These are phyloP conservation scores for Aegithalos caudatus DNA, from an alignment of 2,113 vertebrate genomes.

Conservation along the genomic window DNA sequence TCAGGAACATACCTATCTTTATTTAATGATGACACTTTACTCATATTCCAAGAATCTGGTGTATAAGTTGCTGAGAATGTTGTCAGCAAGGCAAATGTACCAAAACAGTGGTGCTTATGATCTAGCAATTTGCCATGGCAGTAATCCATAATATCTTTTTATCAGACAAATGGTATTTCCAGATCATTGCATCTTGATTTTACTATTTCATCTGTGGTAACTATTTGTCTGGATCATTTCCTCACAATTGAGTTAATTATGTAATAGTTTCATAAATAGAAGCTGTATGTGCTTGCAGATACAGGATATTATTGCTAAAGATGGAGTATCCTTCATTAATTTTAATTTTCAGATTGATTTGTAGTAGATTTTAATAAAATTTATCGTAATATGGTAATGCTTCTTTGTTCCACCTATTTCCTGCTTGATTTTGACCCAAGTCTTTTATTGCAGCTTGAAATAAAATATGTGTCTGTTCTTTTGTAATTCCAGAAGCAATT, in stretches of 20 bases:
- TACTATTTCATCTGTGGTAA: not conserved
- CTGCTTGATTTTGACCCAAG: constrained; percentile 53
- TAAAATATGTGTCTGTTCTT: constrained; percentile 18
- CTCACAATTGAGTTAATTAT: constrained; percentile 57
- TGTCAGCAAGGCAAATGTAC: not conserved
- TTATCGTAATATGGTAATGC: constrained; percentile 52
- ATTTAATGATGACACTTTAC: not conserved
- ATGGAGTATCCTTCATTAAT: constrained; percentile 46
- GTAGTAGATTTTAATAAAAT: constrained; percentile 69
- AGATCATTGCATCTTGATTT: not conserved
- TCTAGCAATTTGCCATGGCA: not conserved
- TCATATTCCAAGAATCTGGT: not conserved
- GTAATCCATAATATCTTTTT: not conserved
- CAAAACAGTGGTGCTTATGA: not conserved
- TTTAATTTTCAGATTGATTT: constrained; percentile 54
- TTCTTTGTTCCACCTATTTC: constrained; percentile 50
- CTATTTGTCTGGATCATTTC: constrained; percentile 48
- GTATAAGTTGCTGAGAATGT: not conserved
- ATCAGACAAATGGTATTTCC: not conserved
- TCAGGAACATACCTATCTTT: not conserved
- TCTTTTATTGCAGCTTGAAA: constrained; percentile 19
- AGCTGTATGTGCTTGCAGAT: constrained; percentile 19
- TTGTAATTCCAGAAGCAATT: constrained; percentile 26
- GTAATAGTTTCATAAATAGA: constrained; percentile 60
- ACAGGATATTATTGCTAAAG: constrained; percentile 47